Evolutionary conservation across 2,113 vertebrate genomes (phyloP), one percentile per base, ranked within the genome.

Genomic region (Lipotes vexillifer): DNA sequence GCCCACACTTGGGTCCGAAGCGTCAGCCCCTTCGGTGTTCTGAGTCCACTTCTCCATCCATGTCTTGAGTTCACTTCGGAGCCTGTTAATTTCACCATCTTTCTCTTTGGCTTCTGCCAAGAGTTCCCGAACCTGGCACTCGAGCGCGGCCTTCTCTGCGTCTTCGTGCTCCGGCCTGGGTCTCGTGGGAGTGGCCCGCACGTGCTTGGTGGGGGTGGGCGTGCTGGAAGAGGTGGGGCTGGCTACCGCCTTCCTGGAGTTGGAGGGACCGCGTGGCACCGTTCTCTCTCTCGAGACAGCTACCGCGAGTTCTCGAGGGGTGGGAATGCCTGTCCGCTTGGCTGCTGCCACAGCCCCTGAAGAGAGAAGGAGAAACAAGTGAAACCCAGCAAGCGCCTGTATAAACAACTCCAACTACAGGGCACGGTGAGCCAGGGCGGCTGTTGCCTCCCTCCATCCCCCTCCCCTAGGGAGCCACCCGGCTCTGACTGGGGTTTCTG

Each of bases 81-180:
- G 99, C 96, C 99, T 99, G 97, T 98, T 99, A 61, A 99, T 99
- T 98, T 99, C 99, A 2, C 99, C 99, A 93, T 99, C 99, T 98
- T 99, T 99, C 0, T 99, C 99, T 97, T 99, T 99, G 71, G 99
- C 99, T 95, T 99, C 99, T 41, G 99, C 99, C 98, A 99, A 97
- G 69, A 99, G 99, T 69, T 99, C 99, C 96, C 99, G 99, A 80
- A 99, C 99, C 95, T 99, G 99, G 95, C 99, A 98, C 98, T 99
- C 99, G 85, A 99, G 98, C 52, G 99, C 97, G 0, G 99, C 98
- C 97, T 97, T 99, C 93, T 99, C 99, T 69, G 98, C 98, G 2
- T 84, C 95, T 69, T 99, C 99, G 71, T 97, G 98, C 65, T 99
- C 99, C 44, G 97, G 98, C 97, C 98, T 99, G 92, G 99, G 97